These are phyloP conservation scores for Nebria brevicollis DNA, from an alignment of 2,888 invertebrate genomes.

Conservation along the genomic window DNA sequence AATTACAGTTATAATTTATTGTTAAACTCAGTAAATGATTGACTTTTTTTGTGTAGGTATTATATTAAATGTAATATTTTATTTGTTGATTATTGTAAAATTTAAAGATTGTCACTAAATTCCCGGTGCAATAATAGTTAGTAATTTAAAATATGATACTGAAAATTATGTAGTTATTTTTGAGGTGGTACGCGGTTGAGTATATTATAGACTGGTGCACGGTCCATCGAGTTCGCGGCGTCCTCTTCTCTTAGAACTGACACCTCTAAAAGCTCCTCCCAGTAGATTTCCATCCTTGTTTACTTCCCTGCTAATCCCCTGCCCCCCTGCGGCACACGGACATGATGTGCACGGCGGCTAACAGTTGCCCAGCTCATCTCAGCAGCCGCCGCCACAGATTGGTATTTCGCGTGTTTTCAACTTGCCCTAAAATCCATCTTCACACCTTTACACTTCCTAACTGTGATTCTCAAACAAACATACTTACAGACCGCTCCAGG, in stretches of 20 bases:
- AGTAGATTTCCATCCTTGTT: conserved; percentile 15
- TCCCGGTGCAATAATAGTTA: neutral
- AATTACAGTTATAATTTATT: too few relatives aligned
- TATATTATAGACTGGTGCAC: neutral
- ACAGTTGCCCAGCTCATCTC: conserved; percentile 37
- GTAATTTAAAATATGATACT: neutral
- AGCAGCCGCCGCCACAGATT: conserved; percentile 59
- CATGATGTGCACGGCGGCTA: conserved; percentile 12
- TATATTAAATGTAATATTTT: neutral
- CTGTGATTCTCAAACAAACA: conserved; percentile 52
- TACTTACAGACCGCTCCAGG: neutral
- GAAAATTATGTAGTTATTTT: neutral
- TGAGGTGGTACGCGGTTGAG: neutral
- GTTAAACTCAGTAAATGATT: neutral
- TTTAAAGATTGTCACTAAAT: neutral
- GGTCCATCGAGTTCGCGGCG: conserved; percentile 28
- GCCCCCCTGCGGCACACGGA: neutral
- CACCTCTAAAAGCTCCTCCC: conserved; percentile 27
- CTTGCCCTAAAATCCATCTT: conserved; percentile 60
- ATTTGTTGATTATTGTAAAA: neutral
- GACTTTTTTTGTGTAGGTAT: neutral
- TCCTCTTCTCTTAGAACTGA: conserved; percentile 25
- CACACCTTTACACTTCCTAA: conserved; percentile 60
- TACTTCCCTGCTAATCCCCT: neutral
- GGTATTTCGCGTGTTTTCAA: conserved; percentile 62